Percentiles rank a stretch among this genome's conserved stretches.
Conservation (phyloP, 2,113 vertebrate genomes). For the Copsychus sechellarum region DNA sequence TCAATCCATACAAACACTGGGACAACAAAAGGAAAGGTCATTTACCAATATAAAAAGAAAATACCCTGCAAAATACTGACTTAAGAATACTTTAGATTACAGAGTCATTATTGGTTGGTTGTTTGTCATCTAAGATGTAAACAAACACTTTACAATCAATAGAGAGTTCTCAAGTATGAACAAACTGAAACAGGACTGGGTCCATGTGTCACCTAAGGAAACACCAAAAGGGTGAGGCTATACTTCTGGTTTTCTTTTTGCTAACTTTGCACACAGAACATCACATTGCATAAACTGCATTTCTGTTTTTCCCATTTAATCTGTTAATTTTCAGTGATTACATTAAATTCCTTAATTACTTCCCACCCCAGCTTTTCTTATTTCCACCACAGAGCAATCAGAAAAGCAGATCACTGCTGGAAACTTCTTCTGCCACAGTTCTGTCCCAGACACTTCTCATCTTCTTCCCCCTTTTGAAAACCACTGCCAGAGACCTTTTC, state of each 20-base stretch:
- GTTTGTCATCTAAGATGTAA: neutral
- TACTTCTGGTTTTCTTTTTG: neutral
- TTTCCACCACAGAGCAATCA: neutral
- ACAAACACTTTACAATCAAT: neutral
- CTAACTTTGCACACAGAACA: neutral
- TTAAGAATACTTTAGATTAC: neutral
- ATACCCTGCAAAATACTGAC: neutral
- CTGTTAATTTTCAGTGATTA: neutral
- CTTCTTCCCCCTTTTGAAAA: neutral
- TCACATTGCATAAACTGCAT: neutral
- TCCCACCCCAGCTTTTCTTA: neutral
- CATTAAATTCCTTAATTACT: neutral
- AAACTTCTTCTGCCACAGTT: neutral
- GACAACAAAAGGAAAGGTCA: neutral
- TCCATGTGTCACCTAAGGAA: fast-evolving
- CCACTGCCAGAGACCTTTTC: neutral
- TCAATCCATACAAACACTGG: neutral
- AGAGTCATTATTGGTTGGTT: neutral
- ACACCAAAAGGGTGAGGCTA: neutral
- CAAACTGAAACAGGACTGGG: neutral
- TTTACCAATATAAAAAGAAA: neutral
- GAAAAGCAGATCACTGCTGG: neutral
- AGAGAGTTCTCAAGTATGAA: neutral
- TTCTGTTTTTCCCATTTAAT: neutral
- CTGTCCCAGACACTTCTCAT: neutral